Percentiles rank a stretch among this genome's conserved stretches.
These are phyloP conservation scores for Lamellibrachia satsuma DNA, from an alignment of 2,888 invertebrate genomes.

Conservation along the genomic window DNA sequence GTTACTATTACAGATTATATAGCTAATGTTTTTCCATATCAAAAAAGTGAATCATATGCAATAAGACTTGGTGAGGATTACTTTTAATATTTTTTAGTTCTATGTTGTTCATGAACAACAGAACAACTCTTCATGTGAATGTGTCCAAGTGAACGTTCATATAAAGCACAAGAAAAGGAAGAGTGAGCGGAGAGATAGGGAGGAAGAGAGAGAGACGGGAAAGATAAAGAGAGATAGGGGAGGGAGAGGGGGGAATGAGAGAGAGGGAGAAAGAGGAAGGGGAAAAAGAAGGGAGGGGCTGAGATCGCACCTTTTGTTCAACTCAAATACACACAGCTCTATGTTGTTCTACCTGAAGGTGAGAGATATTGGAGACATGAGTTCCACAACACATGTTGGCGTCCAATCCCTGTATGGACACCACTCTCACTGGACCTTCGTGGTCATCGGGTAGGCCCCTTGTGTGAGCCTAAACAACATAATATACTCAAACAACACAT, in stretches of 20 bases:
- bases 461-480: slow-evolving; percentile 71
- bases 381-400: slow-evolving; percentile 89
- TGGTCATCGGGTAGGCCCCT: slow-evolving; percentile 84
- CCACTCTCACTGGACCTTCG: slow-evolving; percentile 78
- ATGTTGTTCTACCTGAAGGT: slow-evolving; percentile 64
- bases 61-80: no score
- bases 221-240: slow-evolving; percentile 26
- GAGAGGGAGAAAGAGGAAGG: slow-evolving; percentile 19
- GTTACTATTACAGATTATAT: background rate
- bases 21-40: background rate
- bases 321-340: no score
- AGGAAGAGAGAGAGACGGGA: slow-evolving; percentile 35
- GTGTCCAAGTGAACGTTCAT: no score
- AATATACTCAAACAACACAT: slow-evolving; percentile 25
- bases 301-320: background rate
- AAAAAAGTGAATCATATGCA: no score
- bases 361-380: slow-evolving; percentile 79
- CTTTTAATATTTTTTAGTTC: no score
- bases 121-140: no score
- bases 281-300: slow-evolving; percentile 22
- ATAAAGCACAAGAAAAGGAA: background rate
- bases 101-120: no score
- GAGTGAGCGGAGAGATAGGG: slow-evolving; percentile 27
- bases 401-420: slow-evolving; percentile 80
- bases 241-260: background rate